phyloP scores from a whole-genome alignment of 1,140 invertebrate species.

The Metaphire vulgaris region DNA sequence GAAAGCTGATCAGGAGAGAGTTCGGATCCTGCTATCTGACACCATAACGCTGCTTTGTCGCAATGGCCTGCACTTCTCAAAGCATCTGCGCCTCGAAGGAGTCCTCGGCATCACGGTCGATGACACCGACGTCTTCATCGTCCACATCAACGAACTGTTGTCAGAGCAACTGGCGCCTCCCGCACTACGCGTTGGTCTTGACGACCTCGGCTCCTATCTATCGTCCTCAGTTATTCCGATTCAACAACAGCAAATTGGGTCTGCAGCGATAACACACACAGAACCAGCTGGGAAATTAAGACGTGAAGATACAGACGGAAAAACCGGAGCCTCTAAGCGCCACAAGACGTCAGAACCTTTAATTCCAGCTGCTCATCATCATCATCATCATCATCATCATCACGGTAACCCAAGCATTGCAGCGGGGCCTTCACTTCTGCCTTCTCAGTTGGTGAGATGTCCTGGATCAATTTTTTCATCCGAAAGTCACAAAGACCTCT shows the following conservation, averaged over 20 bases:
- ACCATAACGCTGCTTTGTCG: slow-evolving; percentile 15
- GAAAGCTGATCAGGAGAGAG: slow-evolving; percentile 19
- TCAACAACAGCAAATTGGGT: not conserved
- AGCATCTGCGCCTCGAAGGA: slow-evolving; percentile 5
- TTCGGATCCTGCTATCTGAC: slow-evolving; percentile 15
- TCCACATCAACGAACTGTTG: slow-evolving; percentile 1
- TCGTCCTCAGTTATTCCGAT: not conserved
- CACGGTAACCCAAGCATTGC: not conserved
- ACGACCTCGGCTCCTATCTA: not conserved
- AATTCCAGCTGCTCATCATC: not conserved
- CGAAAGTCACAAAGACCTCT: no score
- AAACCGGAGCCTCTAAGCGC: not conserved
- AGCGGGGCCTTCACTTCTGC: not conserved
- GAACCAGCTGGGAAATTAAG: not conserved
- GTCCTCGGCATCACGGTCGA: slow-evolving; percentile 21
- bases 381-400: not conserved
- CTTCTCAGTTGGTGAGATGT: not conserved
- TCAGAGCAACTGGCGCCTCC: not conserved
- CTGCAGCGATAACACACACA: not conserved
- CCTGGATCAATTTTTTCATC: not conserved
- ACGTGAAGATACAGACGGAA: not conserved
- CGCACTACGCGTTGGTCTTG: not conserved
- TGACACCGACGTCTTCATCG: slow-evolving; percentile 18
- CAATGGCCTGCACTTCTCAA: slow-evolving; percentile 12
- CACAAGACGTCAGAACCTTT: not conserved